These are phyloP conservation scores for Aspiorhynchus laticeps DNA, from an alignment of 2,113 vertebrate species.

Conservation along the genomic window DNA sequence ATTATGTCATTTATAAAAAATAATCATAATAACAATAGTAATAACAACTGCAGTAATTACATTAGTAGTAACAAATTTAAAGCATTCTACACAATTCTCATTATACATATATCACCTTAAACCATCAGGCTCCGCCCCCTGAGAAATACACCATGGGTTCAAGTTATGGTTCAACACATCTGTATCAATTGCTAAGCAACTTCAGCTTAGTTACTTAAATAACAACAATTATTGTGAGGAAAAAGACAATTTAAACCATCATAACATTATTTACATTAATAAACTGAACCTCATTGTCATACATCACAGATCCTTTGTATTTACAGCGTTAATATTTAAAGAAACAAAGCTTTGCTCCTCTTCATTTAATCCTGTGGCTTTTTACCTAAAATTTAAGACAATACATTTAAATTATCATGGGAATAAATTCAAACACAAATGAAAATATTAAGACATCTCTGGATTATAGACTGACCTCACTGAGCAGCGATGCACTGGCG, in stretches of 20 bases:
- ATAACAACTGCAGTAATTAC: slow-evolving; percentile 72
- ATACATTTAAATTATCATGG: not conserved
- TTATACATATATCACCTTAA: slow-evolving; percentile 69
- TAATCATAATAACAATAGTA: slow-evolving; percentile 69
- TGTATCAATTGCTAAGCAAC: slow-evolving; percentile 68
- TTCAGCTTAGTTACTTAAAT: slow-evolving; percentile 74
- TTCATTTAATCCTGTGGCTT: slow-evolving; percentile 38
- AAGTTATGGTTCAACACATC: slow-evolving; percentile 67
- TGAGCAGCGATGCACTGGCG: slow-evolving; percentile 73
- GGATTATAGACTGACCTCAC: slow-evolving; percentile 58
- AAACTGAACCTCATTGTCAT: slow-evolving; percentile 68
- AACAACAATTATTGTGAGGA: slow-evolving; percentile 62
- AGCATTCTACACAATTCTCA: slow-evolving; percentile 57
- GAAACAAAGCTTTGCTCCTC: slow-evolving; percentile 58
- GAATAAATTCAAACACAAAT: not conserved
- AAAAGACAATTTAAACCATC: slow-evolving; percentile 58
- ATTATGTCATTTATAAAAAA: slow-evolving; percentile 75
- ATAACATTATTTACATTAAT: slow-evolving; percentile 64
- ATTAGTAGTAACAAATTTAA: slow-evolving; percentile 68
- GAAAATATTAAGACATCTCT: not conserved
- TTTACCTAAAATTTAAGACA: slow-evolving; percentile 30
- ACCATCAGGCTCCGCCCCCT: slow-evolving; percentile 71
- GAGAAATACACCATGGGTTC: slow-evolving; percentile 72
- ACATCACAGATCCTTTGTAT: slow-evolving; percentile 64
- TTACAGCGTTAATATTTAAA: slow-evolving; percentile 70